Evolutionary conservation across 2,113 vertebrate genomes (phyloP).

Genomic region (Australoheros scitulus): DNA sequence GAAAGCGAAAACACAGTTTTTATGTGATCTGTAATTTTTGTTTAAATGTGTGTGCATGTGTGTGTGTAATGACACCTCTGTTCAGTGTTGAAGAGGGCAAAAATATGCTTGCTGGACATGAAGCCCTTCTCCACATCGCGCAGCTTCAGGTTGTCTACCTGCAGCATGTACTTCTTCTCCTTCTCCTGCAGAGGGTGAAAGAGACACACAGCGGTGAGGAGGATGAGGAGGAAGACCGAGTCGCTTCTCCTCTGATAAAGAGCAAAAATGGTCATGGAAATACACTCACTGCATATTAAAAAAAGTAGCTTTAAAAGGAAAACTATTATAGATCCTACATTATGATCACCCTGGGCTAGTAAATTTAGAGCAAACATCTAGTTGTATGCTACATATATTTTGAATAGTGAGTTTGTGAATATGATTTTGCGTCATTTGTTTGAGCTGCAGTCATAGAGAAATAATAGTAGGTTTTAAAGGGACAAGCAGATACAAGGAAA

Average conservation of each 20-base stretch:
- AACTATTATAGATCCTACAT: background rate
- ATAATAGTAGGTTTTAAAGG: background rate
- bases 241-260: background rate
- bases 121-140: constrained; percentile 97
- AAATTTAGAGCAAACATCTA: background rate
- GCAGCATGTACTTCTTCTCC: constrained; percentile 98
- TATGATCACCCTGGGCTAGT: background rate
- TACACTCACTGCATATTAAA: background rate
- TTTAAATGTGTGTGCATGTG: background rate
- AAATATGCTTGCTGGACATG: constrained; percentile 99
- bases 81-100: constrained; percentile 98
- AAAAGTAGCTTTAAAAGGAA: background rate
- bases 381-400: background rate
- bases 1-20: too few species aligned
- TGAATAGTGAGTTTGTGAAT: background rate
- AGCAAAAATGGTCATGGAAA: constrained; percentile 9
- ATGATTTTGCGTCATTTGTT: background rate
- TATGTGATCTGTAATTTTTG: background rate
- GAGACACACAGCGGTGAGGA: constrained; percentile 18
- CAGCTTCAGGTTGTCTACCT: constrained; percentile 96
- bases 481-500: constrained; percentile 1
- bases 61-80: constrained; percentile 86
- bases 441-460: background rate
- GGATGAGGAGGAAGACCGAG: constrained; percentile 21
- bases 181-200: constrained; percentile 87